A percentile compares a stretch with the other conserved stretches of the same genome.
phyloP scores from a whole-genome alignment of 2,797 vertebrate species.

The Sebastes kiyomatsui region DNA sequence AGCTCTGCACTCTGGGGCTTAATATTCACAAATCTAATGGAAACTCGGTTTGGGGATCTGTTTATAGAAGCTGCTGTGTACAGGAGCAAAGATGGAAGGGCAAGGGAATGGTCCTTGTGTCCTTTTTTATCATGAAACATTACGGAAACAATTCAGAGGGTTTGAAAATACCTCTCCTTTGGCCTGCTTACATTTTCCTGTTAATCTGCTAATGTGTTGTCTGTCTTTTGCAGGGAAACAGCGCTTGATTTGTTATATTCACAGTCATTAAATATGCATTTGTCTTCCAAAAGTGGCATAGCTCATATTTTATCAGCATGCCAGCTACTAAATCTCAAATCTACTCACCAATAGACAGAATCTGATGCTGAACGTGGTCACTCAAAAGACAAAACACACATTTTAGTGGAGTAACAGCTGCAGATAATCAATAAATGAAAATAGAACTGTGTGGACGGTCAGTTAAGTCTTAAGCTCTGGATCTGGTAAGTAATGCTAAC shows the following conservation, averaged over 20 bases:
- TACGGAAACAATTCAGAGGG: conserved; percentile 15
- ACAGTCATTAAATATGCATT: not conserved
- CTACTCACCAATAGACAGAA: not conserved
- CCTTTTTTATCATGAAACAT: conserved; percentile 34
- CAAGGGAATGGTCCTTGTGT: conserved; percentile 29
- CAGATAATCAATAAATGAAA: conserved; percentile 3
- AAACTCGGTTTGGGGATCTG: conserved; percentile 64
- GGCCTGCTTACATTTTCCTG: conserved; percentile 1
- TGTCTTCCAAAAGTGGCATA: not conserved
- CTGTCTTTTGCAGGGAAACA: not conserved
- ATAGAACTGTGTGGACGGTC: not conserved
- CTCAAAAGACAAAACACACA: not conserved
- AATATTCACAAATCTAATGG: conserved; percentile 58
- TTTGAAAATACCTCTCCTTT: conserved; percentile 13
- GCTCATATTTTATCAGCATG: not conserved
- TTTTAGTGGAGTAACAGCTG: not conserved
- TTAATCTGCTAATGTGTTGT: not conserved
- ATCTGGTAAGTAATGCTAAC: conserved; percentile 17
- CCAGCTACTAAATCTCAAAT: not conserved
- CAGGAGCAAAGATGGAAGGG: conserved; percentile 24
- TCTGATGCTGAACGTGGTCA: not conserved
- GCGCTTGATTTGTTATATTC: not conserved
- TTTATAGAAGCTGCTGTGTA: conserved; percentile 67
- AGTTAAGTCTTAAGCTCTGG: not conserved
- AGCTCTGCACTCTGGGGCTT: conserved; percentile 66